Percentiles rank a stretch among this genome's conserved stretches.
These are phyloP conservation scores for Ellobium chinense DNA, from an alignment of 2,888 invertebrate species.

Conservation along the genomic window DNA sequence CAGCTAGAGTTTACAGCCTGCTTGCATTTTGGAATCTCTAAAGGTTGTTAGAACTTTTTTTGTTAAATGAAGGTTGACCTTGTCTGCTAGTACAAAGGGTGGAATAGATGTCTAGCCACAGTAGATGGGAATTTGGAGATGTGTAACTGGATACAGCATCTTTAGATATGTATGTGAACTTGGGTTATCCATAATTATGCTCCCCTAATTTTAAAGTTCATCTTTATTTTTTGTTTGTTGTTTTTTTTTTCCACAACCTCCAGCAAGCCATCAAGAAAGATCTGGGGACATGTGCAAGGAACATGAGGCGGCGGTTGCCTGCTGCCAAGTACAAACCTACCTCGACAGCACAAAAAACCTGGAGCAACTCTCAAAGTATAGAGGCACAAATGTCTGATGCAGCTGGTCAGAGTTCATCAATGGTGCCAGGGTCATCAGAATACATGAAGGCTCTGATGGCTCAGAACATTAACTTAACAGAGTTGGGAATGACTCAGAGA, in stretches of 20 bases:
- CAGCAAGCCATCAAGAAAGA: conserved; percentile 54
- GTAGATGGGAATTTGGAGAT: no score
- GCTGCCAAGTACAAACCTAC: conserved; percentile 36
- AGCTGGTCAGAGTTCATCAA: neutral
- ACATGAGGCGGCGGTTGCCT: conserved; percentile 50
- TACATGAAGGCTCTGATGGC: conserved; percentile 47
- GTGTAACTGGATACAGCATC: no score
- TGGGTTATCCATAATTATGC: no score
- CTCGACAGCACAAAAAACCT: conserved; percentile 8
- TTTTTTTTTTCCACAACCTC: neutral
- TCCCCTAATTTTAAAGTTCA: no score
- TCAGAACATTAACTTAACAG: conserved; percentile 42
- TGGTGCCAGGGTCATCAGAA: conserved; percentile 28
- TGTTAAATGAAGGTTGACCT: no score
- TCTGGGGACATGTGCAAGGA: conserved; percentile 51
- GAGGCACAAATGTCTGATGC: conserved; percentile 7
- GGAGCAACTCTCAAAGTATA: conserved; percentile 15
- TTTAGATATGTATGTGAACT: no score
- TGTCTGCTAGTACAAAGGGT: no score
- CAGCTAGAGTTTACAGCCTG: no score
- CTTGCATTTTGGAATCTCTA: no score
- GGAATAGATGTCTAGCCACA: no score
- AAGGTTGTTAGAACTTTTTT: no score
- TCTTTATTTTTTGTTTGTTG: neutral
- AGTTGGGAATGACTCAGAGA: conserved; percentile 34